These are phyloP conservation scores for Silvanus unidentatus DNA, from an alignment of 2,888 invertebrate species.

Conservation along the genomic window DNA sequence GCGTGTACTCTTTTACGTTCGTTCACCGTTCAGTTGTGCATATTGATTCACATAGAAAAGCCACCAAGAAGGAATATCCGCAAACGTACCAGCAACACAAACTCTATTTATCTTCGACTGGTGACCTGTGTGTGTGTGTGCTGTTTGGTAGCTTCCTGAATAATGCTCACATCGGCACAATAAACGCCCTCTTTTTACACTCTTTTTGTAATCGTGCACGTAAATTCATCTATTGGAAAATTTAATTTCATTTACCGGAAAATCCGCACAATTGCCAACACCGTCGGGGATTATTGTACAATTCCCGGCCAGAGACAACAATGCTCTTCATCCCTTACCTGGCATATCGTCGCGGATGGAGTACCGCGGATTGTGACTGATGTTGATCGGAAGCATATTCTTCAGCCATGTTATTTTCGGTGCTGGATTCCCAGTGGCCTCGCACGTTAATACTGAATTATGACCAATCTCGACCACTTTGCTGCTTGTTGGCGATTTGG, in stretches of 20 bases:
- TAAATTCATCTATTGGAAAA: no score
- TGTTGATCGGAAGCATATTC: slow-evolving; percentile 84
- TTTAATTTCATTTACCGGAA: no score
- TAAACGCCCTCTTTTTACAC: background rate
- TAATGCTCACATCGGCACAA: slow-evolving; percentile 9
- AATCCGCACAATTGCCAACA: no score
- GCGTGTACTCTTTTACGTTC: slow-evolving; percentile 3
- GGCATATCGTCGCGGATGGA: slow-evolving; percentile 74
- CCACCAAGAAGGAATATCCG: slow-evolving; percentile 13
- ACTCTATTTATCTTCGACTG: slow-evolving; percentile 14
- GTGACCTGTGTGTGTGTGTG: background rate
- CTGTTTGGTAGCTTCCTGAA: slow-evolving; percentile 8
- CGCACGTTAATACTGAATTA: slow-evolving; percentile 82
- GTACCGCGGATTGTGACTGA: slow-evolving; percentile 75
- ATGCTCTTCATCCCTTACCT: slow-evolving; percentile 40
- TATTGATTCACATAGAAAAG: slow-evolving; percentile 14
- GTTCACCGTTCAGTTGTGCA: slow-evolving; percentile 11
- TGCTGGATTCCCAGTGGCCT: slow-evolving; percentile 77
- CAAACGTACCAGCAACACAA: slow-evolving; percentile 16
- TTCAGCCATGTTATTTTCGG: slow-evolving; percentile 89
- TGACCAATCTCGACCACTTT: slow-evolving; percentile 96
- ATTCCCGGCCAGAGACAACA: no score
- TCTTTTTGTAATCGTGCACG: no score
- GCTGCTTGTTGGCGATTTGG: slow-evolving; percentile 80
- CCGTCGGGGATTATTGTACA: no score